A percentile compares a stretch with the other conserved stretches of the same genome.
phyloP scores from a whole-genome alignment of 2,888 invertebrate species.

The Ptychoptera contaminata region DNA sequence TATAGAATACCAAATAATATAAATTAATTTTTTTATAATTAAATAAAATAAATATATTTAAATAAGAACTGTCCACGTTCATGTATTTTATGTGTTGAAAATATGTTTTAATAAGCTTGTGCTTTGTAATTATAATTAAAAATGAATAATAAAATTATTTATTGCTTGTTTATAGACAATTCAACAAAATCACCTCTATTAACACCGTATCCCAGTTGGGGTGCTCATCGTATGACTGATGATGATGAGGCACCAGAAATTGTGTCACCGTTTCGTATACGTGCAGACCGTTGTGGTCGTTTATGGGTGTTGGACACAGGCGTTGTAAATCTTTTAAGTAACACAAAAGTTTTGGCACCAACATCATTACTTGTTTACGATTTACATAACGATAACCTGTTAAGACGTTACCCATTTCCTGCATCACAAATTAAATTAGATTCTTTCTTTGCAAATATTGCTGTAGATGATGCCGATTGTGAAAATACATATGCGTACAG shows the following conservation, averaged over 20 bases:
- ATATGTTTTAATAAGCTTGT: too few species aligned
- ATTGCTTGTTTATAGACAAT: conserved; percentile 48
- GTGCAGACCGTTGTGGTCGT: conserved; percentile 58
- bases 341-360: conserved; percentile 34
- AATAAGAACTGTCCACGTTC: too few species aligned
- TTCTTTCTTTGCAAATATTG: conserved; percentile 61
- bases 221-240: conserved; percentile 47
- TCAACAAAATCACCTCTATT: conserved; percentile 48
- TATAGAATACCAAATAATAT: too few species aligned
- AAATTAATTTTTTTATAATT: too few species aligned
- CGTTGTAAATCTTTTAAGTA: conserved; percentile 40
- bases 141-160: too few species aligned
- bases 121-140: too few species aligned
- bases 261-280: conserved; percentile 54
- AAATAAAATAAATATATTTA: too few species aligned
- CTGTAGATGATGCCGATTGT: conserved; percentile 58
- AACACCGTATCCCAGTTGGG: conserved; percentile 68
- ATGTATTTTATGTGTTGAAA: too few species aligned
- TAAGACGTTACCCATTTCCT: conserved; percentile 51
- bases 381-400: conserved; percentile 47
- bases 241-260: conserved; percentile 42
- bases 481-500: conserved; percentile 56
- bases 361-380: conserved; percentile 57
- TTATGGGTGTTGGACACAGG: conserved; percentile 70
- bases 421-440: conserved; percentile 45